Base-by-base conservation (phyloP, 2,113 vertebrate species). In the Pluvianellus socialis region DNA sequence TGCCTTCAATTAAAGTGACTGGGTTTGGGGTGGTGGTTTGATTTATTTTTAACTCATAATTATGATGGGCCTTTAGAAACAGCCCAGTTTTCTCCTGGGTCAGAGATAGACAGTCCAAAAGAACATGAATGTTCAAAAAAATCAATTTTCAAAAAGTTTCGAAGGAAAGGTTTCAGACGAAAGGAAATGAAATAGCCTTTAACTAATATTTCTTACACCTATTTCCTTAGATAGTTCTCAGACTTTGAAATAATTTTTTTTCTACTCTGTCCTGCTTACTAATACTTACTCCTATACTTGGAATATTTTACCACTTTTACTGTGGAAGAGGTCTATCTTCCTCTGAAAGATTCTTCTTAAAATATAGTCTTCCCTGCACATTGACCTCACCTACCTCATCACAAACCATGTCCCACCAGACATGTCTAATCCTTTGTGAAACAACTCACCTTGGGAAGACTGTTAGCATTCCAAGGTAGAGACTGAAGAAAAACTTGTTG, bases 21-120 rank as follows among this genome's bases (percentile, higher is more conserved):
- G 6, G 7, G 2, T 47, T 82, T 50, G 12, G 32, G 5, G 8
- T 20, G 12, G 1, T 5, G 35, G 12, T 7, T 3, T 24, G 19
- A 30, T 50, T 91, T 70, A 22, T 27, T 89, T 91, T 77, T 58
- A 77, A 59, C 14, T 79, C 23, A 9, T 10, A 70, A 23, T 58
- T 10, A 3, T 47, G 6, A 53, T 53, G 38, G 7, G 50, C 35
- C 17, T 76, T 88, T 73, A 70, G 38, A 44, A 92, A 86, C 3
- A 53, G 24, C 6, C 45, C 73, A 3, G 8, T 61, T 79, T 96
- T 76, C 38, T 53, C 45, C 27, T 3, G 7, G 16, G 7, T 91
- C 45, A 24, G 50, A 74, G 28, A 23, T 1, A 73, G 19, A 33
- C 10, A 81, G 22, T 38, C 33, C 40, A 62, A 68, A 87, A 52